phyloP scores from a whole-genome alignment of 2,113 vertebrate species.

The Lagopus leucura region DNA sequence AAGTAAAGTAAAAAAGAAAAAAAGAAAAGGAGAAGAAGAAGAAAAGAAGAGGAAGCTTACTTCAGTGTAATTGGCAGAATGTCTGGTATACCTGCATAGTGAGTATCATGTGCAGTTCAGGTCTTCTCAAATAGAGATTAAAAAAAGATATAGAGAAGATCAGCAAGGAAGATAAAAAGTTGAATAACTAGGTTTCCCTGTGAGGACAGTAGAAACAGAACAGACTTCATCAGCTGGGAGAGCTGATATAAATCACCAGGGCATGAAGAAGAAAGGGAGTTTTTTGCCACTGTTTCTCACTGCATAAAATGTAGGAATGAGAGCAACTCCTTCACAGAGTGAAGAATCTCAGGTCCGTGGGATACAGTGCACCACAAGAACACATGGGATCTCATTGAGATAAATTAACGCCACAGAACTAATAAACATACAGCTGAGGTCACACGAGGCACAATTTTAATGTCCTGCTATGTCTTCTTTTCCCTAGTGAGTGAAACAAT shows the following conservation, averaged over 20 bases:
- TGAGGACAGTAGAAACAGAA: background rate
- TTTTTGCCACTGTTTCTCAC: background rate
- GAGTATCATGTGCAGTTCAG: background rate
- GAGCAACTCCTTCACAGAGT: background rate
- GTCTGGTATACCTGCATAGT: background rate
- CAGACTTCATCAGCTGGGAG: background rate
- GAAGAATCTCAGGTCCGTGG: too few species aligned
- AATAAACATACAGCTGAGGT: background rate
- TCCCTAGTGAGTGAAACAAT: background rate
- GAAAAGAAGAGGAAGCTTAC: background rate
- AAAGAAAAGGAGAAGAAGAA: too few species aligned
- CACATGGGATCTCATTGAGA: background rate
- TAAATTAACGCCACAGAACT: background rate
- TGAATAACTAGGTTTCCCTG: background rate
- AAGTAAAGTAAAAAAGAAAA: background rate
- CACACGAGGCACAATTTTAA: background rate
- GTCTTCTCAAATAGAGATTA: background rate
- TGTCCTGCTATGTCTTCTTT: background rate
- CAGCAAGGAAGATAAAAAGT: background rate
- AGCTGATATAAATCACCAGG: background rate
- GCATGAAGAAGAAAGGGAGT: background rate
- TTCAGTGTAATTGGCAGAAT: background rate
- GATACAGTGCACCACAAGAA: background rate
- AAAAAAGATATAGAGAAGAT: background rate
- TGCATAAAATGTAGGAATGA: background rate